Evolutionary conservation across 2,113 vertebrate species (phyloP).

Genomic region (Ondatra zibethicus): DNA sequence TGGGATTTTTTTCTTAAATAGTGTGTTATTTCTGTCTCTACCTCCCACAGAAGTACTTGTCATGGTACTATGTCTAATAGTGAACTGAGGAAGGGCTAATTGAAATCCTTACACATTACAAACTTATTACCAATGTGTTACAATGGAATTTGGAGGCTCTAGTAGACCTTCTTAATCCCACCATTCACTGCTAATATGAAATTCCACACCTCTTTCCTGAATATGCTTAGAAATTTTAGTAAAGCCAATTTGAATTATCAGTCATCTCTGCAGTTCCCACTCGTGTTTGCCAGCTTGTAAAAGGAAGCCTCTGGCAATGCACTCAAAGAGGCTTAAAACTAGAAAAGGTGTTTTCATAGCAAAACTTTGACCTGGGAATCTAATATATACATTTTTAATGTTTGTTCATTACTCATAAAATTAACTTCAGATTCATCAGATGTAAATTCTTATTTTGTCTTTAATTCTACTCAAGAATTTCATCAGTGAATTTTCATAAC

Average conservation of each 20-base stretch:
- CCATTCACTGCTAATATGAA: neutral
- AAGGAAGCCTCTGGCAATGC: neutral
- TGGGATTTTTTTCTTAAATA: slow-evolving; percentile 24
- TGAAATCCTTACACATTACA: slow-evolving; percentile 7
- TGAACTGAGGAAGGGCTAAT: neutral
- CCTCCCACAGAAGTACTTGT: neutral
- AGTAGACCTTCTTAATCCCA: neutral
- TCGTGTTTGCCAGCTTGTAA: neutral
- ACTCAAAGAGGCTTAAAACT: neutral
- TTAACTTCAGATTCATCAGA: neutral
- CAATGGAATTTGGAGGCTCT: neutral
- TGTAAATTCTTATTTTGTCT: neutral
- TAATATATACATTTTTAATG: neutral
- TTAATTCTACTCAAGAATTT: neutral
- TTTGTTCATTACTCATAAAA: neutral
- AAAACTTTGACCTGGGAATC: neutral
- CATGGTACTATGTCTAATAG: neutral
- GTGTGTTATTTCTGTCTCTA: neutral
- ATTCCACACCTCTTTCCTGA: neutral
- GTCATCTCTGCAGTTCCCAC: neutral
- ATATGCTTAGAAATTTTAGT: neutral
- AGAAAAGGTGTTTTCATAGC: neutral
- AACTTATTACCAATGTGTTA: neutral
- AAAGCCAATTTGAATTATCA: slow-evolving; percentile 17
- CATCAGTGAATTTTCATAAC: neutral